Percentiles rank a stretch among this genome's conserved stretches.
phyloP scores from a whole-genome alignment of 2,888 invertebrate species.

The Parnassius smintheus region DNA sequence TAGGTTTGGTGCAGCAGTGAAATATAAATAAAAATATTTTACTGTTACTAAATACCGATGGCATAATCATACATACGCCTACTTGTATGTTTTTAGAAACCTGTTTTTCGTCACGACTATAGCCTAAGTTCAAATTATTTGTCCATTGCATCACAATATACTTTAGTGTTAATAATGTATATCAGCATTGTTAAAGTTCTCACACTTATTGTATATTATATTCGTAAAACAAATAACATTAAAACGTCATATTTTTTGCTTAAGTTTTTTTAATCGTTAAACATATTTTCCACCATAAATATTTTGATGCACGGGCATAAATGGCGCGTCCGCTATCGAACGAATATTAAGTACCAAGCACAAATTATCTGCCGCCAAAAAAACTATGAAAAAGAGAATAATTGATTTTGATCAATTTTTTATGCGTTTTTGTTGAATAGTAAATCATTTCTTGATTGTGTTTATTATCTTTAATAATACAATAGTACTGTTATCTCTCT shows the following conservation, averaged over 20 bases:
- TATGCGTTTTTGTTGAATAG: too few species aligned
- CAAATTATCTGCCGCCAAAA: conserved; percentile 12
- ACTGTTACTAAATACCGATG: conserved; percentile 17
- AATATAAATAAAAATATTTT: conserved; percentile 2
- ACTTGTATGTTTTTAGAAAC: background rate
- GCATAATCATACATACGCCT: conserved; percentile 1
- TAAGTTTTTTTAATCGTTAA: conserved; percentile 2
- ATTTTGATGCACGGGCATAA: conserved; percentile 1
- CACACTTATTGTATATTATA: background rate
- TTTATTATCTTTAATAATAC: too few species aligned
- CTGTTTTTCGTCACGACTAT: background rate
- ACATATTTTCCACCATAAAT: conserved; percentile 1
- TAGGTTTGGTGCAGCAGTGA: too few species aligned
- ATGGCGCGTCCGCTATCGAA: conserved; percentile 8
- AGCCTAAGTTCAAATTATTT: conserved; percentile 2
- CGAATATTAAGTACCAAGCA: background rate
- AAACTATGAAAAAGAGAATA: too few species aligned
- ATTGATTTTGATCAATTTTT: conserved; percentile 8
- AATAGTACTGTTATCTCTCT: too few species aligned
- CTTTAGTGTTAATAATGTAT: background rate
- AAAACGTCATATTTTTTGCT: background rate
- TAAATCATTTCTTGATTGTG: too few species aligned
- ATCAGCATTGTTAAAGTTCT: conserved; percentile 2
- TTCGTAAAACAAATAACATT: background rate
- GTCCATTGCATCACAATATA: conserved; percentile 11